Evolutionary conservation across 1,140 invertebrate species (phyloP).

Genomic region (Prorops nasuta): DNA sequence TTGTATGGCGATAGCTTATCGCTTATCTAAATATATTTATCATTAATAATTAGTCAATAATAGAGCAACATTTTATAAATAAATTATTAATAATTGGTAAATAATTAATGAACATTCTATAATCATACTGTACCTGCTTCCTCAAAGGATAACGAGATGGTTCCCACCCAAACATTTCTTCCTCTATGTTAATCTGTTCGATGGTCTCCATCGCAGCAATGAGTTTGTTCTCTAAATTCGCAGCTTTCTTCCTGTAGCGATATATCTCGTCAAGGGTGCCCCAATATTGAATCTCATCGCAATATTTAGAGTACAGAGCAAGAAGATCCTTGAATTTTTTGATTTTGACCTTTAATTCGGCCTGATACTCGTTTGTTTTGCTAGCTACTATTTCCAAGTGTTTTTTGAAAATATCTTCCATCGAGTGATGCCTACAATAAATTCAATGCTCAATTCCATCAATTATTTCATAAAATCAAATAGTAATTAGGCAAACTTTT

Average conservation of each 20-base stretch:
- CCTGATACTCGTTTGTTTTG: slow-evolving; percentile 86
- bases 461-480: not conserved
- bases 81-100: not conserved
- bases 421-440: slow-evolving; percentile 62
- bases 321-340: slow-evolving; percentile 78
- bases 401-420: slow-evolving; percentile 79
- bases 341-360: slow-evolving; percentile 68
- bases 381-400: slow-evolving; percentile 75
- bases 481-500: slow-evolving; percentile 5
- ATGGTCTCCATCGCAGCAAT: slow-evolving; percentile 75
- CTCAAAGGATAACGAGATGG: slow-evolving; percentile 84
- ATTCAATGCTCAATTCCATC: not conserved
- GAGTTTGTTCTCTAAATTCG: slow-evolving; percentile 67
- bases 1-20: slow-evolving; percentile 83
- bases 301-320: slow-evolving; percentile 74
- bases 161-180: slow-evolving; percentile 86
- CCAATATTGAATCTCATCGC: slow-evolving; percentile 84
- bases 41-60: not conserved
- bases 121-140: slow-evolving; percentile 42
- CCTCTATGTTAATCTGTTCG: slow-evolving; percentile 90
- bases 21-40: no score
- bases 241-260: slow-evolving; percentile 81
- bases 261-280: slow-evolving; percentile 84
- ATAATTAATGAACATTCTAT: not conserved
- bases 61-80: not conserved